Base-by-base conservation (phyloP, 2,113 vertebrate genomes). In the Hydrolagus affinis region DNA sequence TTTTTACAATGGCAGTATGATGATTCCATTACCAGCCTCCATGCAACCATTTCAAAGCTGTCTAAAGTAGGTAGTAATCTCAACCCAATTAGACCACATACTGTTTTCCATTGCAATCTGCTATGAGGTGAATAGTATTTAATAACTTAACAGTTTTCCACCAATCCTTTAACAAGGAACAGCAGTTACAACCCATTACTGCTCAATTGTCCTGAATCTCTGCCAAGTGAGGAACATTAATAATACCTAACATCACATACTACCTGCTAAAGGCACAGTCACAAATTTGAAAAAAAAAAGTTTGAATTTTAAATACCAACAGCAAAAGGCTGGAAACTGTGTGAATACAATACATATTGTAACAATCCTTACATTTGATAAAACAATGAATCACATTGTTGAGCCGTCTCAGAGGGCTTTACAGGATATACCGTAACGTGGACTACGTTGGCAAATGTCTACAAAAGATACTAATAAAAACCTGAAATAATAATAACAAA, bases 91-190 rank as follows among this genome's bases (percentile, higher is more conserved):
- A 91, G 88, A 90, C 11, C 10, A 78, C 88, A 86, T 19, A 85
- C 86, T 85, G 89, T 90, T 90, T 87, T 90, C 87, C 87, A 87
- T 75, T 77, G 87, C 87, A 71, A 86, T 83, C 76, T 88, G 32
- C 77, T 86, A 87, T 89, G 86, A 89, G 86, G 88, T 44, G 6
- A 91, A 86, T 0, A 87, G 86, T 85, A 88, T 88, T 85, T 91
- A 91, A 88, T 90, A 93, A 92, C 89, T 90, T 89, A 88, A 91
- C 88, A 91, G 87, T 90, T 89, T 89, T 88, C 88, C 87, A 88
- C 88, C 88, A 90, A 86, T 87, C 86, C 87, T 87, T 90, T 91
- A 89, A 90, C 87, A 86, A 90, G 89, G 89, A 91, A 91, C 2
- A 85, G 85, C 89, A 90, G 87, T 89, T 92, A 62, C 8, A 91